Conservation (phyloP, 2,113 vertebrate genomes). For the Arenaria interpres region DNA sequence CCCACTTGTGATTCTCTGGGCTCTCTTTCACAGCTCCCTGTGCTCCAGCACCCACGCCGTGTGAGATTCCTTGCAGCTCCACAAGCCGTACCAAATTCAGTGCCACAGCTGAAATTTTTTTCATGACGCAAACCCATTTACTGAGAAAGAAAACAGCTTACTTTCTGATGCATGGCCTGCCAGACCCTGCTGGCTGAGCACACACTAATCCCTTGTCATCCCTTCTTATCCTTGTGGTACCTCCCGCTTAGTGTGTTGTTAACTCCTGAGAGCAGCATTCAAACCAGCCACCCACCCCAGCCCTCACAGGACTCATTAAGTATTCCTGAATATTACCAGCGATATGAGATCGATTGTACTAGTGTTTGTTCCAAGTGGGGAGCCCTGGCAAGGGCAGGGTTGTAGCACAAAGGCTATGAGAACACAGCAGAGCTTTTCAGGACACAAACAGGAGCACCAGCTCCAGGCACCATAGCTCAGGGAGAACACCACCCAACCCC, state of each 20-base stretch:
- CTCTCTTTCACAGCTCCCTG: background rate
- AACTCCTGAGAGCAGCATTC: background rate
- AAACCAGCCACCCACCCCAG: background rate
- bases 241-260: background rate
- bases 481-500: background rate
- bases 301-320: background rate
- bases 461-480: background rate
- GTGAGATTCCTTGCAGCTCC: background rate
- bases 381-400: background rate
- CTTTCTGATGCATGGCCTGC: background rate
- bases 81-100: background rate
- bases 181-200: background rate
- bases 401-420: background rate
- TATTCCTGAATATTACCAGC: background rate
- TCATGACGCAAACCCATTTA: background rate
- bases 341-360: fast-evolving
- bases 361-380: background rate
- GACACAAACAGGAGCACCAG: background rate
- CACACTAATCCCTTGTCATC: conserved; percentile 17
- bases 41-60: fast-evolving
- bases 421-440: background rate
- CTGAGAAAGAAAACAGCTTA: background rate
- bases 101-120: background rate
- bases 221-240: background rate
- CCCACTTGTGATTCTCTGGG: background rate